Evolutionary conservation across 2,797 vertebrate species (phyloP).

Genomic region (Cirrhinus mrigala): DNA sequence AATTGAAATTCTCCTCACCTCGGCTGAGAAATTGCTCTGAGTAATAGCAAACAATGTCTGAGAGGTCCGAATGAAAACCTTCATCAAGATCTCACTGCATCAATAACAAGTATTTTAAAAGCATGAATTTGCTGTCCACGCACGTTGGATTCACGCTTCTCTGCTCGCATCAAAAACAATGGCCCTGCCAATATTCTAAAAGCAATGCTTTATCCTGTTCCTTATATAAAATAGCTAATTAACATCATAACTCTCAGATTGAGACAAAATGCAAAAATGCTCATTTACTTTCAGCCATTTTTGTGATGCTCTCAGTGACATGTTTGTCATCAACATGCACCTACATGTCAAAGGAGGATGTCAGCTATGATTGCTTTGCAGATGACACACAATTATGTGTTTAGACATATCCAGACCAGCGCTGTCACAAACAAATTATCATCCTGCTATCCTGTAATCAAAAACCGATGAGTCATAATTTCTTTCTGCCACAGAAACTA

Average conservation of each 20-base stretch:
- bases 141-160: slow-evolving; percentile 8
- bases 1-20: slow-evolving; percentile 57
- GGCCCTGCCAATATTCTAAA: slow-evolving; percentile 1
- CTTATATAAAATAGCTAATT: slow-evolving; percentile 1
- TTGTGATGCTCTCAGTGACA: slow-evolving; percentile 9
- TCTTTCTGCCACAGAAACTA: slow-evolving; percentile 1
- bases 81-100: slow-evolving; percentile 41
- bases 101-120: slow-evolving; percentile 44
- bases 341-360: slow-evolving; percentile 42
- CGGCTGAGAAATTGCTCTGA: slow-evolving; percentile 40
- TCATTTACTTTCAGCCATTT: slow-evolving; percentile 24
- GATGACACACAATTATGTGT: slow-evolving; percentile 42
- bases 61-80: slow-evolving; percentile 42
- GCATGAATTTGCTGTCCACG: slow-evolving; percentile 22
- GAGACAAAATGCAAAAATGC: slow-evolving; percentile 34
- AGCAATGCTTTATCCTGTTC: slow-evolving; percentile 17
- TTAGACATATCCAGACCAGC: slow-evolving; percentile 41
- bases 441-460: slow-evolving; percentile 34
- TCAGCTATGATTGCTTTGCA: slow-evolving; percentile 25
- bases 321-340: slow-evolving; percentile 36
- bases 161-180: slow-evolving; percentile 16
- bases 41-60: slow-evolving; percentile 42
- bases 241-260: neutral
- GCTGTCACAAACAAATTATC: slow-evolving; percentile 45
- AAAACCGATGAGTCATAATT: slow-evolving; percentile 30